phyloP scores from a whole-genome alignment of 2,797 vertebrate species.

The Phyllotis vaccarum region DNA sequence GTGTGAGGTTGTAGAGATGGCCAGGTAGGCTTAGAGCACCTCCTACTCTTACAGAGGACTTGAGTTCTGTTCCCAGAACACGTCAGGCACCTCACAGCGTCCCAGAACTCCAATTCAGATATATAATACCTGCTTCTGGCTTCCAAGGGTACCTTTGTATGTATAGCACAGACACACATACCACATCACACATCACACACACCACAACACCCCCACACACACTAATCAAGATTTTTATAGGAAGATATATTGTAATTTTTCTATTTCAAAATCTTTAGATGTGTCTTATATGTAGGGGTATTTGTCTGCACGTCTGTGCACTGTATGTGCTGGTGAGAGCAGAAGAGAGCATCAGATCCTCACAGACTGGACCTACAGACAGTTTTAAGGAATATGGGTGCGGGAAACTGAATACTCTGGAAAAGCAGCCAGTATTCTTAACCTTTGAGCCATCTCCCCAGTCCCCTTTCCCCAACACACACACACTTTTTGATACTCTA shows the following conservation, averaged over 20 bases:
- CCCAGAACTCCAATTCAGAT: neutral
- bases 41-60: neutral
- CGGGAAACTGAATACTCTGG: neutral
- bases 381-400: neutral
- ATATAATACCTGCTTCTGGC: neutral
- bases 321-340: neutral
- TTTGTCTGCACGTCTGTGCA: neutral
- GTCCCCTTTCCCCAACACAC: neutral
- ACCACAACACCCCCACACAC: neutral
- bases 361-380: neutral
- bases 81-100: neutral
- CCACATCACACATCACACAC: neutral
- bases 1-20: neutral
- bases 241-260: constrained; percentile 22
- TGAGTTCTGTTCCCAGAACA: neutral
- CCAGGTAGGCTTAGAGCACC: neutral
- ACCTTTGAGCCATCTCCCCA: neutral
- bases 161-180: neutral
- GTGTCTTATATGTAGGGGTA: neutral
- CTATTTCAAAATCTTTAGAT: neutral
- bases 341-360: neutral
- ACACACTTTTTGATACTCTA: neutral
- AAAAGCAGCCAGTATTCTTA: neutral
- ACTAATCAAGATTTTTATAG: neutral
- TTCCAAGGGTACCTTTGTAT: no score